These are phyloP conservation scores for Anabas testudineus DNA, from an alignment of 2,797 vertebrate genomes.

Conservation along the genomic window DNA sequence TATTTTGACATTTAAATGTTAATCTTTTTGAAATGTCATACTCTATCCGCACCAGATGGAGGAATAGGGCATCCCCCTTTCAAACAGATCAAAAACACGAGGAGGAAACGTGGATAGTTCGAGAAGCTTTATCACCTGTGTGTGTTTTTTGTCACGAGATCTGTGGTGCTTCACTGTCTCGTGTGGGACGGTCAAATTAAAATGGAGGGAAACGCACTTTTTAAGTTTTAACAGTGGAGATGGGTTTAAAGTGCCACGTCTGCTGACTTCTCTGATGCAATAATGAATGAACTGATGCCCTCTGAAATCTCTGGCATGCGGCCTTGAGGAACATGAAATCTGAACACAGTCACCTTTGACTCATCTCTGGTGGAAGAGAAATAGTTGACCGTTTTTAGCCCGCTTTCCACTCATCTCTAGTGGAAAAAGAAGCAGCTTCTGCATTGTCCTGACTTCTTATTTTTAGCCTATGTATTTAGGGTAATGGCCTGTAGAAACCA, in stretches of 20 bases:
- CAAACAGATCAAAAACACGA: slow-evolving; percentile 75
- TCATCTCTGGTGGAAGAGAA: slow-evolving; percentile 25
- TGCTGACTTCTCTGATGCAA: neutral
- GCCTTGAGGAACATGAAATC: neutral
- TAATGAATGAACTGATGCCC: neutral
- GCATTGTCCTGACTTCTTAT: slow-evolving; percentile 45
- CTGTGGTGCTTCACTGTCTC: neutral
- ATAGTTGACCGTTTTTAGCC: slow-evolving; percentile 14
- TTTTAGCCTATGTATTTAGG: slow-evolving; percentile 54
- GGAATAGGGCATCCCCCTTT: slow-evolving; percentile 79
- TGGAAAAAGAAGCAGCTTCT: slow-evolving; percentile 53
- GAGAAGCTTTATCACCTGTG: slow-evolving; percentile 20
- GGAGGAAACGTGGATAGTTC: slow-evolving; percentile 67
- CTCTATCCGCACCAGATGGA: slow-evolving; percentile 78
- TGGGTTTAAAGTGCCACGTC: neutral
- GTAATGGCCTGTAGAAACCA: slow-evolving; percentile 32
- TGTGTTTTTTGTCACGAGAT: slow-evolving; percentile 31
- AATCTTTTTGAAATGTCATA: slow-evolving; percentile 83
- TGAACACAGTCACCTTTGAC: slow-evolving; percentile 39
- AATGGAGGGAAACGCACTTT: slow-evolving; percentile 22
- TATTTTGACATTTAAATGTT: slow-evolving; percentile 86
- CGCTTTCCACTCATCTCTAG: neutral
- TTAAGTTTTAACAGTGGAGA: too few relatives aligned
- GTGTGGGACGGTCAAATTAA: slow-evolving; percentile 13
- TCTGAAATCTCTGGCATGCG: neutral